These are phyloP conservation scores for Amblyopsis hoosieri DNA, from an alignment of 2,797 vertebrate genomes.

Conservation along the genomic window DNA sequence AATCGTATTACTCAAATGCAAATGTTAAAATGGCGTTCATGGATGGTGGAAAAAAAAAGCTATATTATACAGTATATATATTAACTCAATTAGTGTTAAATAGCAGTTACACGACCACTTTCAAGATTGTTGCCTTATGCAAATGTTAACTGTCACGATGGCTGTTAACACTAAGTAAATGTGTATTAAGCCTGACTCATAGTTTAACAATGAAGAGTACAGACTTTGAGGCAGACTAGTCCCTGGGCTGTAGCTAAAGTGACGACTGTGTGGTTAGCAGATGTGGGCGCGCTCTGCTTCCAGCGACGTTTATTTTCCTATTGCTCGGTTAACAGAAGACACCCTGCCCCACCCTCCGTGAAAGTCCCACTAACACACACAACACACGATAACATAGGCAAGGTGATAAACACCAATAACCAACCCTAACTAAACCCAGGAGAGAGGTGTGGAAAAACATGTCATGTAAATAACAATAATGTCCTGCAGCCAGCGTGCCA, in stretches of 20 bases:
- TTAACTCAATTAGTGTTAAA: too few relatives aligned
- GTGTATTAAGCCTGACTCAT: slow-evolving; percentile 37
- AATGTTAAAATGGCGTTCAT: too few relatives aligned
- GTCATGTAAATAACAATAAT: background rate
- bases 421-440: background rate
- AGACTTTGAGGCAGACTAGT: slow-evolving; percentile 33
- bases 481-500: background rate
- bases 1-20: too few relatives aligned
- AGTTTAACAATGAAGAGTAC: slow-evolving; percentile 31
- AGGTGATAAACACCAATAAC: background rate
- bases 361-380: slow-evolving; percentile 37
- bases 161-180: slow-evolving; percentile 13
- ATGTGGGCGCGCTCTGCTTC: slow-evolving; percentile 5
- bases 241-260: slow-evolving; percentile 29
- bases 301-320: slow-evolving; percentile 37
- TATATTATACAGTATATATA: too few relatives aligned
- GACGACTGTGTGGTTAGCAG: slow-evolving; percentile 4
- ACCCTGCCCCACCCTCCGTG: slow-evolving; percentile 13
- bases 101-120: too few relatives aligned
- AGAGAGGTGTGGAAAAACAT: background rate
- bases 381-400: background rate
- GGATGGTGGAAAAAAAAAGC: too few relatives aligned
- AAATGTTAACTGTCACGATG: too few relatives aligned
- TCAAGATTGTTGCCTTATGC: too few relatives aligned
- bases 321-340: slow-evolving; percentile 13